phyloP scores from a whole-genome alignment of 2,888 invertebrate genomes.

The Trimorus sp. region DNA sequence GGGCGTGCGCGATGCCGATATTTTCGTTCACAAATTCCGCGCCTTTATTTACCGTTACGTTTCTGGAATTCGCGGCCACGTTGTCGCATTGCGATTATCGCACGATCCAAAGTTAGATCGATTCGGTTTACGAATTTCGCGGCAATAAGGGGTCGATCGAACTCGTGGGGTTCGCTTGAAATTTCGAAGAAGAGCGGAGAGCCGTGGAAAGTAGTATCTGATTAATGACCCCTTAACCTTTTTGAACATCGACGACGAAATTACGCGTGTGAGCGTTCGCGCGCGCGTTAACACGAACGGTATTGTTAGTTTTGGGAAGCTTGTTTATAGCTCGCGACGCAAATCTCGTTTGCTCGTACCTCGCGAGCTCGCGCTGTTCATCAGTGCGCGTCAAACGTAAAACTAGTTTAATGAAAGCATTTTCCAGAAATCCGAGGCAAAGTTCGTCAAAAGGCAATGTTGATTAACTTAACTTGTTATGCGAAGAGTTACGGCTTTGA shows the following conservation, averaged over 20 bases:
- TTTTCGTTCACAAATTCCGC: slow-evolving; percentile 15
- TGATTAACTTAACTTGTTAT: slow-evolving; percentile 36
- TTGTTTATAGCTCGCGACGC: slow-evolving; percentile 51
- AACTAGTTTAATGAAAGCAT: slow-evolving; percentile 54
- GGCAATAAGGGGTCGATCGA: too few relatives aligned
- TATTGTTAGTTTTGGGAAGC: slow-evolving; percentile 36
- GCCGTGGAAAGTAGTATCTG: too few relatives aligned
- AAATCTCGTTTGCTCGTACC: slow-evolving; percentile 46
- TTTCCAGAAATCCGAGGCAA: slow-evolving; percentile 42
- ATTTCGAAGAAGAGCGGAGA: too few relatives aligned
- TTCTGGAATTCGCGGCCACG: slow-evolving; percentile 1
- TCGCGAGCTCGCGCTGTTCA: slow-evolving; percentile 43
- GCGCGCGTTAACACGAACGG: slow-evolving; percentile 31
- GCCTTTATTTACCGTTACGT: neutral
- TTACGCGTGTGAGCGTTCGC: slow-evolving; percentile 24
- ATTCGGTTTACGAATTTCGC: too few relatives aligned
- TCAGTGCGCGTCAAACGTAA: slow-evolving; percentile 39
- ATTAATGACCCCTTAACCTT: slow-evolving; percentile 8
- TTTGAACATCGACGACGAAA: slow-evolving; percentile 35
- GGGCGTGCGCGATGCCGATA: slow-evolving; percentile 15
- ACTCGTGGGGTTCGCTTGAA: neutral
- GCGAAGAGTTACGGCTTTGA: slow-evolving; percentile 38
- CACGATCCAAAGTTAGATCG: neutral
- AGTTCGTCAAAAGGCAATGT: slow-evolving; percentile 39
- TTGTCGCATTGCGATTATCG: neutral